Percentiles rank a stretch among this genome's conserved stretches.
These are phyloP conservation scores for Lanius ludovicianus DNA, from an alignment of 2,113 vertebrate genomes.

Conservation along the genomic window DNA sequence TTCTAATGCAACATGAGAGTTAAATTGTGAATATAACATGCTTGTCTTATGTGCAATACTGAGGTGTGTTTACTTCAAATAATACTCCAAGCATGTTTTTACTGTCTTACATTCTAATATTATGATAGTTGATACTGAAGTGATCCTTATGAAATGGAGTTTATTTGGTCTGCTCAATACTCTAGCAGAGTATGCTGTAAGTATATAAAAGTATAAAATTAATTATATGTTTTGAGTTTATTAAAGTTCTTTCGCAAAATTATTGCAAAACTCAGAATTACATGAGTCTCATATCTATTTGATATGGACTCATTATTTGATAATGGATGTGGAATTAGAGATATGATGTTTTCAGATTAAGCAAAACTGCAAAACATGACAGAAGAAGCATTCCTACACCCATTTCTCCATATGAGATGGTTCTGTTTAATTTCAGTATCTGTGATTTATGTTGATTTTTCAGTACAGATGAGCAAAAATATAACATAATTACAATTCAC, in stretches of 20 bases:
- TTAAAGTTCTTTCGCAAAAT: neutral
- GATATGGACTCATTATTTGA: neutral
- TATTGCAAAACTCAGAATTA: neutral
- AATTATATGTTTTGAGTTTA: neutral
- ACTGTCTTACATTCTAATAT: neutral
- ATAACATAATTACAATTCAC: neutral
- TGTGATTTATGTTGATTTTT: conserved; percentile 13
- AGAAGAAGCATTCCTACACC: neutral
- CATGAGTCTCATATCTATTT: neutral
- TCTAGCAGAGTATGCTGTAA: neutral
- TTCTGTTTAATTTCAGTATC: conserved; percentile 35
- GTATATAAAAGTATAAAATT: neutral
- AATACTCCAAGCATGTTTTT: neutral
- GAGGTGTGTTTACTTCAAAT: conserved; percentile 27
- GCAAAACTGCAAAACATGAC: conserved; percentile 5
- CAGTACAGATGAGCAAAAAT: conserved; percentile 7
- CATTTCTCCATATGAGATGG: neutral
- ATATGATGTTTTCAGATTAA: neutral
- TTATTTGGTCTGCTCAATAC: conserved; percentile 40
- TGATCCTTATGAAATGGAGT: conserved; percentile 20
- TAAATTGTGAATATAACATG: conserved; percentile 39
- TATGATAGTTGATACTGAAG: neutral
- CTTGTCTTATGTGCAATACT: neutral
- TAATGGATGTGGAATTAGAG: neutral
- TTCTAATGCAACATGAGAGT: conserved; percentile 48